Base-by-base conservation (phyloP, 1,140 invertebrate genomes). In the Trichogramma pretiosum region DNA sequence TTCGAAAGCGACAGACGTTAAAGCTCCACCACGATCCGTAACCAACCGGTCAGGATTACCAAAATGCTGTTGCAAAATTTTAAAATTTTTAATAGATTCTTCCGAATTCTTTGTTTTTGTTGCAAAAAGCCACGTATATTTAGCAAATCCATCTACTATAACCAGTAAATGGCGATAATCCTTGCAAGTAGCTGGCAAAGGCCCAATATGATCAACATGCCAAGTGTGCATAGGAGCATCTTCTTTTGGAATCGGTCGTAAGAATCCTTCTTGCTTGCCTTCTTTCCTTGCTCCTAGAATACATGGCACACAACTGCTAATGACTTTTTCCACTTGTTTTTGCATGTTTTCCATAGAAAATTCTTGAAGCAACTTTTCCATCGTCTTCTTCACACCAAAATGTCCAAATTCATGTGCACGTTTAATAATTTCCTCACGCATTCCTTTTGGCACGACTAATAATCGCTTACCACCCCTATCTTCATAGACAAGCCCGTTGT, bases 151-250 rank as follows among this genome's bases (percentile, higher is more conserved):
- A 51, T 70, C 67, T 2, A 70, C 50, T 0, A 73, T 48, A 0
- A 56, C 61, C 0, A 72, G 55, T 4, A 72, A 58, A 45, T 72
- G 56, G 36, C 62, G 58, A 44, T 73, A 73, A 2, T 52, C 48
- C 34, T 73, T 73, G 10, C 53, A 54, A 0, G 65, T 68, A 2
- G 54, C 42, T 5, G 52, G 42, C 33, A 70, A 43, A 5, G 68
- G 66, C 10, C 55, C 55, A 13, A 53, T 18, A 45, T 59, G 57
- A 23, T 60, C 55, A 4, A 60, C 21, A 37, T 60, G 57, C 4
- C 45, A 44, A 19, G 54, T 58, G 18, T 58, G 7, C 10, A 61
- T 38, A 5, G 55, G 56, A 36, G 52, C 16, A 16, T 50, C 37
- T 11, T 50, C 58, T 33, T 62, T 62, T 3, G 44, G 46, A 17